Base-by-base conservation (phyloP, 2,113 vertebrate species). In the Buteo buteo region DNA sequence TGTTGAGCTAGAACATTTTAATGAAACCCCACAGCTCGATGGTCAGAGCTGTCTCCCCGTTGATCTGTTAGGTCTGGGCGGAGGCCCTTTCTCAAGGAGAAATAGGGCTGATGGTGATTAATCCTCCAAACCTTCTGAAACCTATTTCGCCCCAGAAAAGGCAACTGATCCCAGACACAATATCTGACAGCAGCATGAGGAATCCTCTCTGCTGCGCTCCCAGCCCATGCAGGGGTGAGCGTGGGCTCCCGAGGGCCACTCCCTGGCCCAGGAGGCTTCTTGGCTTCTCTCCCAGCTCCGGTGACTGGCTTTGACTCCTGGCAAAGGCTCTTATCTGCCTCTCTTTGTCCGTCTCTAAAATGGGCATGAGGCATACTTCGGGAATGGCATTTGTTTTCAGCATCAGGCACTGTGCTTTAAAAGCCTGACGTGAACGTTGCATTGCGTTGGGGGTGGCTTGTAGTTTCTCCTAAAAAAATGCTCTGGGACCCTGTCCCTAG, bases 361-460 rank as follows among this genome's bases (percentile, higher is more conserved):
- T 0, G 59, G 86, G 82, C 72, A 79, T n/a, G 82, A 82, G 55
- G 65, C 61, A 84, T 36, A 2, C 76, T 71, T 84, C 42, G 54
- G 79, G 78, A 88, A 52, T 2, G 17, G 29, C 28, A 6, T 22
- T 93, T 69, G 24, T 2, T 62, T 73, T 62, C 12, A 4, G 47
- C 21, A 86, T 62, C 90, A 36, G 38, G 38, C 32, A 9, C 40
- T 2, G 6, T 3, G 16, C 36, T 88, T 74, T 45, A 16, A 52
- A 19, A 90, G 28, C 74, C 28, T 24, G 36, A 47, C 0, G 0
- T 2, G 16, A 40, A 38, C 1, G 4, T 25, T 40, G 18, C 14
- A 2, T 6, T 13, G 65, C 0, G 0, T 0, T 20, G 20, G 6
- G 15, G 16, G 7, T 7, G 32, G 28, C 18, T 40, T 67, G 57